Percentiles rank a stretch among this genome's conserved stretches.
Conservation (phyloP, 2,797 vertebrate genomes). For the Zenarchopterus dispar region DNA sequence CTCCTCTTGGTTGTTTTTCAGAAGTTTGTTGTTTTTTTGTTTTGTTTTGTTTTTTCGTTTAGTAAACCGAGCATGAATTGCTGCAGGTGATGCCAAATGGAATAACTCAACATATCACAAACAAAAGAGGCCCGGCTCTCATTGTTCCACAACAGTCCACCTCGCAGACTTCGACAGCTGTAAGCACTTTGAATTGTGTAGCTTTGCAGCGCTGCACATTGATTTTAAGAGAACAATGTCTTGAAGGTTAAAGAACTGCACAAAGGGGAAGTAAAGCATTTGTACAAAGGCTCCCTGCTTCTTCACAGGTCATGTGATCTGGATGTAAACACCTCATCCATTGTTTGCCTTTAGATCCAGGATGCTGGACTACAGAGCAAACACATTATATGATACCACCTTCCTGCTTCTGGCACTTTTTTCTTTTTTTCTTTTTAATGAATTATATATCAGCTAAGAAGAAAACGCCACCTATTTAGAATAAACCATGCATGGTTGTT, state of each 20-base stretch:
- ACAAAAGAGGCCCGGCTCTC: background rate
- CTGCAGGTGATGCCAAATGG: background rate
- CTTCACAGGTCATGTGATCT: constrained; percentile 13
- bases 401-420: constrained; percentile 9
- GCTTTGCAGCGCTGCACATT: background rate
- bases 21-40: no score
- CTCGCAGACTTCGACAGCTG: background rate
- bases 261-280: background rate
- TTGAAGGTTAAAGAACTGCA: constrained; percentile 2
- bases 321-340: constrained; percentile 4
- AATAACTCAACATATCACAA: background rate
- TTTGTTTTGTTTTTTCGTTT: no score
- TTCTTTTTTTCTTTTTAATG: background rate
- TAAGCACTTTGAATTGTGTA: background rate
- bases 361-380: background rate
- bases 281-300: background rate
- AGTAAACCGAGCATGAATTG: constrained; percentile 7
- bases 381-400: constrained; percentile 9
- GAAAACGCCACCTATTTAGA: constrained; percentile 1
- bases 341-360: constrained; percentile 17
- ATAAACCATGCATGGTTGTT: constrained; percentile 18
- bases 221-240: constrained; percentile 5
- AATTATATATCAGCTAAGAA: constrained; percentile 13
- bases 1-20: constrained; percentile 2
- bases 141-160: background rate